These are phyloP conservation scores for Argyresthia albistria DNA, from an alignment of 2,888 invertebrate species.

Conservation along the genomic window DNA sequence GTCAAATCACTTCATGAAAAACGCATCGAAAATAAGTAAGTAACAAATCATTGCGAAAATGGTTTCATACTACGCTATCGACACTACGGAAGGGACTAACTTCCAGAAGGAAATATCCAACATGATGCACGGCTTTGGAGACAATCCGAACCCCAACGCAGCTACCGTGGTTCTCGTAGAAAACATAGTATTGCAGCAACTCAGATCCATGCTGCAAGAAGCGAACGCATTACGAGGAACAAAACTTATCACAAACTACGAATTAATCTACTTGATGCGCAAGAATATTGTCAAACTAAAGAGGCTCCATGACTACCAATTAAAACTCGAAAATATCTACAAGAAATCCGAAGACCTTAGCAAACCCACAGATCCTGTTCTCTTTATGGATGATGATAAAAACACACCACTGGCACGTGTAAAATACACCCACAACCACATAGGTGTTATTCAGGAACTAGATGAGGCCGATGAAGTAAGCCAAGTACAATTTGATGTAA, in stretches of 20 bases:
- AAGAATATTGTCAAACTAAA: conserved; percentile 85
- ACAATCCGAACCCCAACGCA: conserved; percentile 84
- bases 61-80: conserved; percentile 55
- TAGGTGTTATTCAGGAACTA: conserved; percentile 66
- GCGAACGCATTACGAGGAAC: conserved; percentile 76
- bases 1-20: neutral
- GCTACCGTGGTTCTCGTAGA: conserved; percentile 90
- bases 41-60: conserved; percentile 19
- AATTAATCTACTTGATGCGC: conserved; percentile 87
- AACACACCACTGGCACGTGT: conserved; percentile 53
- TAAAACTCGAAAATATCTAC: conserved; percentile 67
- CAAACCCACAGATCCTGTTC: conserved; percentile 28
- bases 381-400: conserved; percentile 62
- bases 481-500: conserved; percentile 65
- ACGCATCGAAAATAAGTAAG: neutral
- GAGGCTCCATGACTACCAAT: conserved; percentile 81
- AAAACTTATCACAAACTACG: conserved; percentile 70
- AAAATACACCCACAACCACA: conserved; percentile 37
- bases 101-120: conserved; percentile 82
- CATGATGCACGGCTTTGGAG: conserved; percentile 96
- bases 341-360: conserved; percentile 30
- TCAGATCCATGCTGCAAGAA: conserved; percentile 83
- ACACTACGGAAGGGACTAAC: conserved; percentile 44
- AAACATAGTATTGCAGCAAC: conserved; percentile 85
- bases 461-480: conserved; percentile 71